Evolutionary conservation across 2,797 vertebrate species (phyloP), one percentile per base, ranked within the genome.

Genomic region (Liasis olivaceus): DNA sequence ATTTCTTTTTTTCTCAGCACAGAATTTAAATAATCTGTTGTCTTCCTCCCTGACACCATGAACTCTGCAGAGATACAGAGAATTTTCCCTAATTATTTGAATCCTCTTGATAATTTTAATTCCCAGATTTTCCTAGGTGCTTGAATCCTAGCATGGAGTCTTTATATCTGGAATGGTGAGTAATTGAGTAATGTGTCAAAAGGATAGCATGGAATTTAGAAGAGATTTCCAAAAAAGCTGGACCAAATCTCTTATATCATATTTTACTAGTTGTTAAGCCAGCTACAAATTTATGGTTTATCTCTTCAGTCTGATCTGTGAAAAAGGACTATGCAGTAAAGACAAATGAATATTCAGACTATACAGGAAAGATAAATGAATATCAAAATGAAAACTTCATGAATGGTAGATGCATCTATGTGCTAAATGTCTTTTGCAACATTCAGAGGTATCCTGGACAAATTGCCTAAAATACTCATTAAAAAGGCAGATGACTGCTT

Each of bases 371-470:
- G 13, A n/a, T 0, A 28, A 28, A 26, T 69, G 64, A 12, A 69
- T 36, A 36, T 36, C 36, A 36, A 36, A 66, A 85, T 0, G 11
- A 91, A n/a, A 17, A 9, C 22, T 54, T 56, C 90, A 17, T 28
- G 0, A 94, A 13, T 47, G 64, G 4, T 54, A 87, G 0, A 0
- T 85, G 9, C 26, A n/a, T 26, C 58, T 31, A 11, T 1, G 90
- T 17, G 0, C 24, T 93, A 11, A 20, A 51, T 89, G n/a, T 64
- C 26, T 9, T 54, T 28, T 56, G 47, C 91, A 89, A 86, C 88
- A 95, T 94, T 36, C 92, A 93, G 93, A 22, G 15, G 15, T 42
- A 81, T 28, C 7, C 42, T 26, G 81, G 77, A 14, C 47, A 63
- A 56, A 63, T 0, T 2, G 2, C 0, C 0, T 91, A 58, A 81